Conservation (phyloP, 2,113 vertebrate species). For the Chascanopsetta lugubris region DNA sequence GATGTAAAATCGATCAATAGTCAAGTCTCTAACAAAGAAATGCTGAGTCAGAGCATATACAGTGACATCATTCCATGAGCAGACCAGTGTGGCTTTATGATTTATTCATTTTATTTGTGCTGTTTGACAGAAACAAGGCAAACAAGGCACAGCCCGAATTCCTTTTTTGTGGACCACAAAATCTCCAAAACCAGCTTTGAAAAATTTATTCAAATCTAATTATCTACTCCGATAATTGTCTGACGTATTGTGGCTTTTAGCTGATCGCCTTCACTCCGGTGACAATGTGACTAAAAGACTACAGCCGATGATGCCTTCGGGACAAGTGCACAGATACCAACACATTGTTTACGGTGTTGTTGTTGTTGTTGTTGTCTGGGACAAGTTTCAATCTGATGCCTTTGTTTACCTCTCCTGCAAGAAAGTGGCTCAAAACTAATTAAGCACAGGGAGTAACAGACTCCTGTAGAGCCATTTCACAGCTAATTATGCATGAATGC, state of each 20-base stretch:
- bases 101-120: background rate
- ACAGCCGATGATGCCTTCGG: conserved; percentile 27
- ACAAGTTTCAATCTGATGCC: conserved; percentile 65
- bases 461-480: conserved; percentile 78
- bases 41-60: conserved; percentile 24
- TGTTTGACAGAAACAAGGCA: background rate
- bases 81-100: background rate
- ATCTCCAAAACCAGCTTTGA: too few relatives aligned
- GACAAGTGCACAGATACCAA: conserved; percentile 38
- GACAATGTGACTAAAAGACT: conserved; percentile 32
- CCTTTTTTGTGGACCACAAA: too few relatives aligned
- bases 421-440: conserved; percentile 77
- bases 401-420: conserved; percentile 80
- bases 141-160: too few relatives aligned
- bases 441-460: conserved; percentile 74
- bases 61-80: background rate
- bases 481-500: conserved; percentile 82
- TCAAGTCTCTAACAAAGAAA: conserved; percentile 11
- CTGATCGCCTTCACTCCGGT: conserved; percentile 10
- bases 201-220: conserved; percentile 10
- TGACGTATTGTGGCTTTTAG: conserved; percentile 18
- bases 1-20: conserved; percentile 17
- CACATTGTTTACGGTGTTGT: conserved; percentile 46
- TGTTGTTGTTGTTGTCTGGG: conserved; percentile 27
- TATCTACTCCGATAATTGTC: conserved; percentile 21